Evolutionary conservation across 2,888 invertebrate species (phyloP).

Genomic region (Microctonus brassicae): DNA sequence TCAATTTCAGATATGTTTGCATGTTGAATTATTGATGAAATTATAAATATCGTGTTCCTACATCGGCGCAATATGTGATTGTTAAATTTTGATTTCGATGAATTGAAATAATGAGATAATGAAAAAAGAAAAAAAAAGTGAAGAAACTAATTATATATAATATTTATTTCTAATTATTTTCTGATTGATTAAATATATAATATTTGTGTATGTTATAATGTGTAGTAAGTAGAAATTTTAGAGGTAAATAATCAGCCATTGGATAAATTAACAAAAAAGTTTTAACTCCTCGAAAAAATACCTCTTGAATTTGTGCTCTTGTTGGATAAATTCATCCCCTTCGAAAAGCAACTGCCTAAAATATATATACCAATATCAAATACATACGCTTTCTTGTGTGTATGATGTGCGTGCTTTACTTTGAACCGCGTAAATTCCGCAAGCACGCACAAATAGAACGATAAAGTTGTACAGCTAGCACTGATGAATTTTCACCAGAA

Average conservation of each 20-base stretch:
- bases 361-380: neutral
- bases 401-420: conserved; percentile 49
- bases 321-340: no score
- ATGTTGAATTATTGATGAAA: neutral
- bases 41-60: neutral
- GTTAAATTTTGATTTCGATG: neutral
- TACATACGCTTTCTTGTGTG: no score
- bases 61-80: neutral
- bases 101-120: no score
- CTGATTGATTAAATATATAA: no score
- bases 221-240: no score
- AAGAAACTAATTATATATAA: no score
- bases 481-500: conserved; percentile 44
- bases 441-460: neutral
- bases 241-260: neutral
- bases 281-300: neutral
- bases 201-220: no score
- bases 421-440: conserved; percentile 50
- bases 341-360: neutral
- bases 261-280: neutral
- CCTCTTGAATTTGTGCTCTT: neutral
- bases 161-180: no score
- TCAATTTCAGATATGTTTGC: neutral
- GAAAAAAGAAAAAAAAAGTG: no score
- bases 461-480: conserved; percentile 3